Base-by-base conservation (phyloP, 30 jellyfish, hydroid and myxozoan species). In the Hydractinia echinata region DNA sequence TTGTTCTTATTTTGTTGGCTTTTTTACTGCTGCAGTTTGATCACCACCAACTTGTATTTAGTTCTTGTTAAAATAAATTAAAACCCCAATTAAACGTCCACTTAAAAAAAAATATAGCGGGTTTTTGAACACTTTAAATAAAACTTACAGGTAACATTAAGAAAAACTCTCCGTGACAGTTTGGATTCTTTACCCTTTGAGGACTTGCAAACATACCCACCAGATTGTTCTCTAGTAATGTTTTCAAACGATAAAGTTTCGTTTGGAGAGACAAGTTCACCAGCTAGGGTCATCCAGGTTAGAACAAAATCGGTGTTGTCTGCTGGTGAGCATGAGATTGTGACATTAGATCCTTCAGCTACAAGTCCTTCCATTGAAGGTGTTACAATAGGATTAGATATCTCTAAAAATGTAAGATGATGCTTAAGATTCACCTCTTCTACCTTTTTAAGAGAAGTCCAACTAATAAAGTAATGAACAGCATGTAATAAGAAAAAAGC, bases 241-340 rank as follows among this genome's bases (percentile, higher is more conserved):
- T 51, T 64, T 6, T 44, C 19, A 64, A 64, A 64, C 39, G 39
- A n/a, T 51, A 64, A 64, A n/a, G 19, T 51, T n/a, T 51, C 39
- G 4, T 64, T 44, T n/a, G 19, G 4, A 51, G 74, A 64, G 39
- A 64, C 18, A 64, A 64, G 39, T 64, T 64, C 74, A 64, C 74
- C 74, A 64, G 74, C 51, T 13, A 64, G 10, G 39, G 51, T 44
- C 74, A 44, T n/a, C 83, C 83, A 74, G 20, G 68, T 8, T 50
- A 74, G 20, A 18, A 30, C 6, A 5, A 52, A 10, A 5, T 55
- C 66, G 8, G 54, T 44, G 20, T 74, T 19, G n/a, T 51, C 48
- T 4, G 61, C 14, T 4, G 61, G 83, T 5, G 67, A 48, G 54
- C 83, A 74, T 13, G 58, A 48, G 15, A 74, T 8, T 30, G 83